A percentile compares a stretch with the other conserved stretches of the same genome.
phyloP scores from a whole-genome alignment of 23 tunicate genomes.

The Styela clava region DNA sequence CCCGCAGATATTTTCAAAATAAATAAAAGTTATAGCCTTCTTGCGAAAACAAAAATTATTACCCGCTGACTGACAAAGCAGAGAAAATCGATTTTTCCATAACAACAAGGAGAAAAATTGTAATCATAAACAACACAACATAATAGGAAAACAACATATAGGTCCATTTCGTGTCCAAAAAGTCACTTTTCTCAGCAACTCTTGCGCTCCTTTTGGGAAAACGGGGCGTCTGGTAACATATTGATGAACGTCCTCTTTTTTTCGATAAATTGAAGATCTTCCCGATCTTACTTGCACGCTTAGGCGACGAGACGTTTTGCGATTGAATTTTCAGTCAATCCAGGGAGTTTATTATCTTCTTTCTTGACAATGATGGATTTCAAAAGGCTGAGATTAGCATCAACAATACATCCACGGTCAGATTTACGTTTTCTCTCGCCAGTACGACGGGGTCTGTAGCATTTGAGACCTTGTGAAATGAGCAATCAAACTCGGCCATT shows the following conservation, averaged over 20 bases:
- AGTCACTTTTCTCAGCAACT: too few species aligned
- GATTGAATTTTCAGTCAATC: constrained; percentile 76
- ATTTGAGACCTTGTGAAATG: constrained; percentile 84
- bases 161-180: too few species aligned
- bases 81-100: too few species aligned
- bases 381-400: constrained; percentile 70
- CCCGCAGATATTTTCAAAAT: too few species aligned
- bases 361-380: constrained; percentile 83
- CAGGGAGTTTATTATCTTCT: constrained; percentile 90
- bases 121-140: too few species aligned
- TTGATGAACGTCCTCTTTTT: constrained; percentile 79
- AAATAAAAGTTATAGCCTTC: too few species aligned
- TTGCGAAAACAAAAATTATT: too few species aligned
- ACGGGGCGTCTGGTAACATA: constrained; percentile 73
- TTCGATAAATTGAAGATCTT: constrained; percentile 73
- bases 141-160: too few species aligned
- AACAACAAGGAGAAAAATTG: too few species aligned
- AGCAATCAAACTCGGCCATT: constrained; percentile 82
- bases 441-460: constrained; percentile 88
- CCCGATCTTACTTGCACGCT: constrained; percentile 93
- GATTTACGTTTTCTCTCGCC: constrained; percentile 97
- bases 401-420: constrained; percentile 98
- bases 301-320: constrained; percentile 95
- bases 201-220: constrained; percentile 69
- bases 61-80: too few species aligned